Conservation (phyloP, 2,888 invertebrate species). For the Sphinx pinastri region DNA sequence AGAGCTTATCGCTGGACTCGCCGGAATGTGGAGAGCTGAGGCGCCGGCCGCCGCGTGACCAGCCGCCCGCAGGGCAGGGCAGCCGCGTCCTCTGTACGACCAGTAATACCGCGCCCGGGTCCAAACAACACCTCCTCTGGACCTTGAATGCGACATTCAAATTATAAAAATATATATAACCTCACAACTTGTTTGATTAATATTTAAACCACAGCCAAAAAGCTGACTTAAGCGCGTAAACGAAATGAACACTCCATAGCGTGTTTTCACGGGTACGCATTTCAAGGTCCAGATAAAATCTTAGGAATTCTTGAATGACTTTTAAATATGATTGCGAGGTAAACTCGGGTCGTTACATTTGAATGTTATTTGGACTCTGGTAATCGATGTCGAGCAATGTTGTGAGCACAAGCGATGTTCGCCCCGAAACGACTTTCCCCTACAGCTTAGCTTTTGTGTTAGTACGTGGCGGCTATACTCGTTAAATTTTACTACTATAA, state of each 20-base stretch:
- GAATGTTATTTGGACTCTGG: conserved; percentile 68
- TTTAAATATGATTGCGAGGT: conserved; percentile 6
- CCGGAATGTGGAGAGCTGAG: conserved; percentile 95
- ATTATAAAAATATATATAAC: not conserved
- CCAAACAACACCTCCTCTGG: conserved; percentile 60
- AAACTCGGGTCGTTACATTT: conserved; percentile 23
- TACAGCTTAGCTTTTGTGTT: conserved; percentile 75
- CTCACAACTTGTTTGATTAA: not conserved
- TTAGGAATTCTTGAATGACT: not conserved
- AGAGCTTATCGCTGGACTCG: conserved; percentile 98
- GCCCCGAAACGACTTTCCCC: conserved; percentile 53
- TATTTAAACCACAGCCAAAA: not conserved
- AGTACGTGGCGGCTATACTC: conserved; percentile 47
- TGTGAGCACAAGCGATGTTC: conserved; percentile 70
- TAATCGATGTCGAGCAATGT: conserved; percentile 63
- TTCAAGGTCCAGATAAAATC: conserved; percentile 10
- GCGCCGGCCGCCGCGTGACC: conserved; percentile 84
- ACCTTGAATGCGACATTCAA: conserved; percentile 1
- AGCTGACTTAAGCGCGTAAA: not conserved
- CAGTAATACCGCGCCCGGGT: conserved; percentile 59
- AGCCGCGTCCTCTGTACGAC: conserved; percentile 87
- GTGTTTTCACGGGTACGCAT: not conserved
- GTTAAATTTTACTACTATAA: conserved; percentile 34
- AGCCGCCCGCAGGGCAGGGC: conserved; percentile 73
- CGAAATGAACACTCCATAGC: not conserved